These are phyloP conservation scores for Sinotaia quadrata DNA, from an alignment of 2,888 invertebrate species.

Conservation along the genomic window DNA sequence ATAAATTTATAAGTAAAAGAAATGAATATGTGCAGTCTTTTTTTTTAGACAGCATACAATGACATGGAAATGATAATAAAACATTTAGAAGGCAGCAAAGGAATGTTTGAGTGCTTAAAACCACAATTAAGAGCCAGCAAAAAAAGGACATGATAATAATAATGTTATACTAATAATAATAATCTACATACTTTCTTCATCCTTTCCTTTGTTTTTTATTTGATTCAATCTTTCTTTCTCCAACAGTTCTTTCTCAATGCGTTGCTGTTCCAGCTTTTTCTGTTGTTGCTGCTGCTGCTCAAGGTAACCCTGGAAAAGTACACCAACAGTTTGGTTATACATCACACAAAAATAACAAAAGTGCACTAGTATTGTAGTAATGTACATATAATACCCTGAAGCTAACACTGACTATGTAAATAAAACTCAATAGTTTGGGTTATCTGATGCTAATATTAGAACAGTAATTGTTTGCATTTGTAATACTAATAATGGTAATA, in stretches of 20 bases:
- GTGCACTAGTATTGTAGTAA: no score
- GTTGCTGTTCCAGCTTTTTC: conserved; percentile 81
- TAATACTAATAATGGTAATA: no score
- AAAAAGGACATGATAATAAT: no score
- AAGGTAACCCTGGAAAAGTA: conserved; percentile 82
- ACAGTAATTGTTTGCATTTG: no score
- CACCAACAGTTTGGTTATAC: not conserved
- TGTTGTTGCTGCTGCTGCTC: conserved; percentile 80
- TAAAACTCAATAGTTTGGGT: no score
- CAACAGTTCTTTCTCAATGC: conserved; percentile 77
- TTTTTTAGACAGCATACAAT: no score
- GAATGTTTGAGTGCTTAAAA: not conserved
- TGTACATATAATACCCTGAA: not conserved
- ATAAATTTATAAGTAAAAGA: no score
- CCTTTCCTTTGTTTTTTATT: conserved; percentile 92
- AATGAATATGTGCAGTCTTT: no score
- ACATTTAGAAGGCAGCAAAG: not conserved
- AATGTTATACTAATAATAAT: no score
- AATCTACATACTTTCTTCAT: conserved; percentile 83
- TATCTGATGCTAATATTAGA: no score
- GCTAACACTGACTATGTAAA: not conserved
- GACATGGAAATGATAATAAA: no score
- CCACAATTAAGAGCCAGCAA: not conserved
- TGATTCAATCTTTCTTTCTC: conserved; percentile 89
- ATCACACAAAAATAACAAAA: not conserved